Conservation (phyloP, 2,113 vertebrate genomes). For the Sphyrna mokarran region DNA sequence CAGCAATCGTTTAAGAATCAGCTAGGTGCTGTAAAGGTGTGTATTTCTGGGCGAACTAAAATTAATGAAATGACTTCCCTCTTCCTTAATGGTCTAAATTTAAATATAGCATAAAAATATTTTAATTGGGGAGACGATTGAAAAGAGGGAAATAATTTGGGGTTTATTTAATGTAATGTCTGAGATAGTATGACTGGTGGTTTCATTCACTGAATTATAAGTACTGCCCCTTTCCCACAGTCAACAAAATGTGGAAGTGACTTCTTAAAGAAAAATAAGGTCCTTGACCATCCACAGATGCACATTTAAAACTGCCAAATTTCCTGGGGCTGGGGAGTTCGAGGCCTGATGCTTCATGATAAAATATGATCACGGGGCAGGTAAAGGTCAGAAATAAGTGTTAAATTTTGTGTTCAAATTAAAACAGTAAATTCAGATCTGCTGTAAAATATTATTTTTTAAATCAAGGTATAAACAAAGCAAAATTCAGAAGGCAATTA, state of each 20-base stretch:
- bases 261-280: not conserved
- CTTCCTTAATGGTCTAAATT: no score
- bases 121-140: not conserved
- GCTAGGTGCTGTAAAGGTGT: no score
- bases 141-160: not conserved
- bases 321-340: not conserved
- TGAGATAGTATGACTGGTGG: not conserved
- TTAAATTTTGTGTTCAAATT: no score
- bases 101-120: no score
- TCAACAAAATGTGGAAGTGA: not conserved
- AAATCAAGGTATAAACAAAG: no score
- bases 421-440: no score
- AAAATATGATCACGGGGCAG: not conserved
- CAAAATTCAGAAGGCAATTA: no score
- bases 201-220: not conserved
- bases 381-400: not conserved
- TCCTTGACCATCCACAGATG: not conserved
- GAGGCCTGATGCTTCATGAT: not conserved
- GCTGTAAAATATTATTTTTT: no score
- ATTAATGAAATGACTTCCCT: no score
- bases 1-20: no score
- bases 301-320: not conserved
- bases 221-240: not conserved
- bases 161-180: not conserved
- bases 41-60: no score